Percentiles rank a stretch among this genome's conserved stretches.
Evolutionary conservation across 1,140 invertebrate genomes (phyloP).

Genomic region (Lepidotrigona ventralis): DNA sequence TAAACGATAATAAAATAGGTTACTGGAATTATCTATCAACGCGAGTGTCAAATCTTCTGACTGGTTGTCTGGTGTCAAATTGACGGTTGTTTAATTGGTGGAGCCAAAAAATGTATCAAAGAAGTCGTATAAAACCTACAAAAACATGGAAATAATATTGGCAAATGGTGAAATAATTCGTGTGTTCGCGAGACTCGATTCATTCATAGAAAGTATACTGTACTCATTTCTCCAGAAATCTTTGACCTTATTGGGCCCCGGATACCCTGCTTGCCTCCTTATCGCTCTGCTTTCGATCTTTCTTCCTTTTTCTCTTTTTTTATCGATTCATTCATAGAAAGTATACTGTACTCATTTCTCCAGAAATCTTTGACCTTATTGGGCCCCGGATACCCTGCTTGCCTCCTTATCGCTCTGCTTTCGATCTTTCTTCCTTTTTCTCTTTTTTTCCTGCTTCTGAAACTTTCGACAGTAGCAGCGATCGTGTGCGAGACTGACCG

Average conservation of each 20-base stretch:
- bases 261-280: slow-evolving; percentile 49
- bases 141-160: neutral
- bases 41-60: neutral
- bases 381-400: slow-evolving; percentile 49
- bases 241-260: slow-evolving; percentile 57
- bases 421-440: slow-evolving; percentile 41
- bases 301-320: slow-evolving; percentile 25
- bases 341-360: slow-evolving; percentile 56
- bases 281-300: slow-evolving; percentile 47
- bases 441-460: neutral
- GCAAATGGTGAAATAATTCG: slow-evolving; percentile 1
- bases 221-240: slow-evolving; percentile 57
- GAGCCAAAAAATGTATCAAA: too few relatives aligned
- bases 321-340: slow-evolving; percentile 60
- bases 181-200: slow-evolving; percentile 3
- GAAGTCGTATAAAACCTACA: too few relatives aligned
- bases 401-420: slow-evolving; percentile 53
- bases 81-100: too few relatives aligned
- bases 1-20: slow-evolving; percentile 41
- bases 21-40: slow-evolving; percentile 21
- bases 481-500: neutral
- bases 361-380: slow-evolving; percentile 56
- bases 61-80: too few relatives aligned
- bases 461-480: slow-evolving; percentile 16
- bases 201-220: slow-evolving; percentile 61